Conservation (phyloP, 2,888 invertebrate genomes). For the Mythimna vitellina region DNA sequence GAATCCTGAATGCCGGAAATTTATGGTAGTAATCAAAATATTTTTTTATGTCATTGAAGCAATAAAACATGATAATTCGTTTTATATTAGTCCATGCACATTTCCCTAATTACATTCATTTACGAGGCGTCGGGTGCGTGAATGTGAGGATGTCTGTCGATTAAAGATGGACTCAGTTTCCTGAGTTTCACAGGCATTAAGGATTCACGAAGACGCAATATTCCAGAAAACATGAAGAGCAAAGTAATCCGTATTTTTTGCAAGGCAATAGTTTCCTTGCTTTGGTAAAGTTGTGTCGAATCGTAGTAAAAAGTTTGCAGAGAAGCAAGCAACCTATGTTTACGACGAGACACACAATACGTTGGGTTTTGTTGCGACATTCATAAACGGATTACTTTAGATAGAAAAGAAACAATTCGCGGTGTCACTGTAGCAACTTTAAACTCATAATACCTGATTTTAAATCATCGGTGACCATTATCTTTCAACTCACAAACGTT, state of each 20-base stretch:
- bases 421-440: conserved; percentile 44
- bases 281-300: not conserved
- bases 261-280: not conserved
- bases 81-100: conserved; percentile 74
- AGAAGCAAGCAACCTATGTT: not conserved
- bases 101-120: conserved; percentile 77
- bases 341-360: not conserved
- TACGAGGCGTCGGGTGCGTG: conserved; percentile 69
- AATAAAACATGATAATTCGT: conserved; percentile 77
- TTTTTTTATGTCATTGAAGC: conserved; percentile 78
- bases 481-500: conserved; percentile 76
- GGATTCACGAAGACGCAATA: conserved; percentile 89
- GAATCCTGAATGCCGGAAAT: conserved; percentile 88
- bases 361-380: too few relatives aligned
- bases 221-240: conserved; percentile 61
- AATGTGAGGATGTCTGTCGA: conserved; percentile 52
- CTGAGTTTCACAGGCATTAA: conserved; percentile 78
- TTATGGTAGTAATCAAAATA: conserved; percentile 74
- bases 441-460: conserved; percentile 65
- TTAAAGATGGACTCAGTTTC: conserved; percentile 44
- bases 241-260: conserved; percentile 48
- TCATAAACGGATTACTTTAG: conserved; percentile 38
- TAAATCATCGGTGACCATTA: conserved; percentile 68
- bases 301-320: not conserved
- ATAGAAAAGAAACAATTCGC: conserved; percentile 62